phyloP scores from a whole-genome alignment of 2,797 vertebrate species.

The Buphagus erythrorhynchus region DNA sequence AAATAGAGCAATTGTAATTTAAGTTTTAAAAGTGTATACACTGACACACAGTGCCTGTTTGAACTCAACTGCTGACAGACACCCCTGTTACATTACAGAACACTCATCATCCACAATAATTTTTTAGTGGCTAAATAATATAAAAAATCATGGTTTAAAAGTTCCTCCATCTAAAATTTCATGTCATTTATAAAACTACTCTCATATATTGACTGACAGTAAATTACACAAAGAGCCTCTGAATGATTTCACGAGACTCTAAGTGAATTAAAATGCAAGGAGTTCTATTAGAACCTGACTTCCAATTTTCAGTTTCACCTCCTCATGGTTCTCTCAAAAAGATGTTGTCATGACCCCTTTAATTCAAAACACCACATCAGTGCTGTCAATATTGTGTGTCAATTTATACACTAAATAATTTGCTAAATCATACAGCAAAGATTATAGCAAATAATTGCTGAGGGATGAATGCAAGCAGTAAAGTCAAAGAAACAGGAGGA shows the following conservation, averaged over 20 bases:
- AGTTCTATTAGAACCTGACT: neutral
- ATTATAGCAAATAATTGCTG: conserved; percentile 21
- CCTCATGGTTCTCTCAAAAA: neutral
- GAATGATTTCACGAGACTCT: neutral
- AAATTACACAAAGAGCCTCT: neutral
- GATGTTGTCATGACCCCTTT: rapidly evolving
- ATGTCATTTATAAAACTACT: neutral
- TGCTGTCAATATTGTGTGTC: neutral
- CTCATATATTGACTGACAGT: neutral
- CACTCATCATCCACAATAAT: neutral
- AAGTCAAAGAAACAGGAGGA: neutral
- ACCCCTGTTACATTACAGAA: neutral
- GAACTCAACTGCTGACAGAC: neutral
- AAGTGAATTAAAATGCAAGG: neutral
- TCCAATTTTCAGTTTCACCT: neutral
- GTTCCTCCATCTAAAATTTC: neutral
- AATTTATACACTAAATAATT: conserved; percentile 53
- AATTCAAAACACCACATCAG: neutral
- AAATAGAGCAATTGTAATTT: conserved; percentile 43
- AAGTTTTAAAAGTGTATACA: neutral
- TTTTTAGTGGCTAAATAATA: neutral
- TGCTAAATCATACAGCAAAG: conserved; percentile 17
- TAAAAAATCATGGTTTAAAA: neutral
- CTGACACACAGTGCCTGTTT: conserved; percentile 27
- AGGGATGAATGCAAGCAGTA: conserved; percentile 16